These are phyloP conservation scores for Uloborus diversus DNA, from an alignment of 1,140 invertebrate genomes.

Conservation along the genomic window DNA sequence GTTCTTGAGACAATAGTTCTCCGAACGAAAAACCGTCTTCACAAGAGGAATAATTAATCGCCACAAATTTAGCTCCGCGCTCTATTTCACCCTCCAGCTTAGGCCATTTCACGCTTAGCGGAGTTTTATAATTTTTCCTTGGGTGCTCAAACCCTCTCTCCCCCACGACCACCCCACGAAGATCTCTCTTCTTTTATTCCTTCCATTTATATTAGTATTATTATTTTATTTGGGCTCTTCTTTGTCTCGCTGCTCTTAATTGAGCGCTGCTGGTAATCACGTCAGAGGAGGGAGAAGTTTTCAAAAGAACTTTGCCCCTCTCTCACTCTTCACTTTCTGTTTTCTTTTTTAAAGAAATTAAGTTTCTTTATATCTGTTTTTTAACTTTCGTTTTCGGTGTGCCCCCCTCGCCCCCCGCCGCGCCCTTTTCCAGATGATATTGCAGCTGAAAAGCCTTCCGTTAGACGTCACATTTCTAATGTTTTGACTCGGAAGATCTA, in stretches of 20 bases:
- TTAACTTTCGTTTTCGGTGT: neutral
- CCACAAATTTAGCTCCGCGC: conserved; percentile 47
- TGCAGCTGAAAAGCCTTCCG: no score
- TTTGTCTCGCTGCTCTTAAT: conserved; percentile 49
- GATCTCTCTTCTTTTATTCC: conserved; percentile 10
- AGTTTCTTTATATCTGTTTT: no score
- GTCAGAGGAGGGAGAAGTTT: conserved; percentile 34
- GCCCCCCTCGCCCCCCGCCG: neutral
- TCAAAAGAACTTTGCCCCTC: conserved; percentile 25
- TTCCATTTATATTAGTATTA: conserved; percentile 48
- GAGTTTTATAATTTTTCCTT: conserved; percentile 52
- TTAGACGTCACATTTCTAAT: no score
- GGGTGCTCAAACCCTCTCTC: neutral
- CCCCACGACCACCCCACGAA: neutral
- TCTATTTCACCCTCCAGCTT: conserved; percentile 35
- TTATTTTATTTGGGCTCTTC: conserved; percentile 37
- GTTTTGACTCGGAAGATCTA: no score
- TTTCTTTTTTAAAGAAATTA: no score
- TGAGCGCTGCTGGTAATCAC: conserved; percentile 39
- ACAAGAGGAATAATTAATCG: conserved; percentile 47
- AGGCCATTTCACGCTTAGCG: conserved; percentile 44
- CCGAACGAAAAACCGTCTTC: conserved; percentile 17
- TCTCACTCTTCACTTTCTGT: neutral
- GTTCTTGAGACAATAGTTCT: conserved; percentile 5
- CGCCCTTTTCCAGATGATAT: neutral